phyloP scores from a whole-genome alignment of 2,888 invertebrate species.

The Apotomis capreana region DNA sequence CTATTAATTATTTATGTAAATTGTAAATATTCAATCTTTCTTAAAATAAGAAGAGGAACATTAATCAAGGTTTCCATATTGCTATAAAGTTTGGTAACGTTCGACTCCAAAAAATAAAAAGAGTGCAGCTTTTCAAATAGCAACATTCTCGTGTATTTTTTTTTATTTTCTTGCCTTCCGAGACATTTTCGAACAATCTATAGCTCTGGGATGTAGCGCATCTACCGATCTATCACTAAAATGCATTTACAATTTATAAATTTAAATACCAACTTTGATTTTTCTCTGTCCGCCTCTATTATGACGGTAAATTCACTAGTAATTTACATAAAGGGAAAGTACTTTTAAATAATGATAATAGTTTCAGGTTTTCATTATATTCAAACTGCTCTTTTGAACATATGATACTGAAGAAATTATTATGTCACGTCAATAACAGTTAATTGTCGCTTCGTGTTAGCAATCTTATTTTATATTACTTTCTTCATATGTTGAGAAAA shows the following conservation, averaged over 20 bases:
- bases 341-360: conserved; percentile 40
- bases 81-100: conserved; percentile 80
- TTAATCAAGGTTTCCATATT: conserved; percentile 81
- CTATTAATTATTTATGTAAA: conserved; percentile 79
- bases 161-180: conserved; percentile 61
- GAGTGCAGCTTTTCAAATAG: conserved; percentile 84
- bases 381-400: conserved; percentile 27
- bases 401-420: conserved; percentile 7
- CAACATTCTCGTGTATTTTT: conserved; percentile 68
- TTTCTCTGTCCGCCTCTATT: conserved; percentile 51
- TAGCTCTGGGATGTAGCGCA: conserved; percentile 79
- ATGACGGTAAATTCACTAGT: conserved; percentile 60
- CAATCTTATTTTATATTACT: not conserved
- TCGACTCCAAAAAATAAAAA: conserved; percentile 73
- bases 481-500: too few species aligned
- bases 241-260: conserved; percentile 62
- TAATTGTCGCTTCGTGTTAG: conserved; percentile 19
- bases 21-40: conserved; percentile 84
- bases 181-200: conserved; percentile 62
- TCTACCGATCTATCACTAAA: conserved; percentile 81
- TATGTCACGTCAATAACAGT: not conserved
- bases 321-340: conserved; percentile 55
- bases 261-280: conserved; percentile 43
- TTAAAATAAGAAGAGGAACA: conserved; percentile 84
- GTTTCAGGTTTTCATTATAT: conserved; percentile 1